phyloP scores from a whole-genome alignment of 2,113 vertebrate genomes.

The Hippopotamus amphibius region DNA sequence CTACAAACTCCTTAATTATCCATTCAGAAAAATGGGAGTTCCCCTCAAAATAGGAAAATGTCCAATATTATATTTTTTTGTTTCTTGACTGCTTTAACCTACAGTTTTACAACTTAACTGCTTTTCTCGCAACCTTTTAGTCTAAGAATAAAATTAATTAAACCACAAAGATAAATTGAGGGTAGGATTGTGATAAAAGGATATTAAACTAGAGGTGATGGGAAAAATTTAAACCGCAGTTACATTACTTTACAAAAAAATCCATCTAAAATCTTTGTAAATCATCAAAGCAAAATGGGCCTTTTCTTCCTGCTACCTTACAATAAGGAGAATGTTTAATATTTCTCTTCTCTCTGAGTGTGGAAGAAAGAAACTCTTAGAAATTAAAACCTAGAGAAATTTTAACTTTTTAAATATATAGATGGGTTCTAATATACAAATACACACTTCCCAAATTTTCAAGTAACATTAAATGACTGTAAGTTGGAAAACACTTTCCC shows the following conservation, averaged over 20 bases:
- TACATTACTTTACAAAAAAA: constrained; percentile 3
- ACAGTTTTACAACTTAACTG: background rate
- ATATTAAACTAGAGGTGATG: background rate
- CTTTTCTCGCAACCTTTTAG: constrained; percentile 13
- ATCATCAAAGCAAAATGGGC: background rate
- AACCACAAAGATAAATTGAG: constrained; percentile 28
- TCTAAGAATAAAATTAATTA: constrained; percentile 43
- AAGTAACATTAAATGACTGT: background rate
- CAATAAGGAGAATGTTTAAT: background rate
- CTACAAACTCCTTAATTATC: background rate
- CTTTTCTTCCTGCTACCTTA: background rate
- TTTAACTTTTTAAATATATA: constrained; percentile 2
- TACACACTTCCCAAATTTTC: background rate
- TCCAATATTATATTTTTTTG: background rate
- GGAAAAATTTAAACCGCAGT: background rate
- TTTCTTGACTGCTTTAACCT: background rate
- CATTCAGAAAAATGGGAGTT: background rate
- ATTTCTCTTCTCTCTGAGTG: background rate
- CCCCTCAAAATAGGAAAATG: background rate
- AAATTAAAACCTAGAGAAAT: constrained; percentile 37
- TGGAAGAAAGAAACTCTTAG: constrained; percentile 29
- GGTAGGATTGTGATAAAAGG: background rate
- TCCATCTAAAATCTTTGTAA: background rate
- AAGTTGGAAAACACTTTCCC: background rate
- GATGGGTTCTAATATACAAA: background rate